A percentile compares a stretch with the other conserved stretches of the same genome.
phyloP scores from a whole-genome alignment of 2,797 vertebrate species.

The Clarias platycephalus region DNA sequence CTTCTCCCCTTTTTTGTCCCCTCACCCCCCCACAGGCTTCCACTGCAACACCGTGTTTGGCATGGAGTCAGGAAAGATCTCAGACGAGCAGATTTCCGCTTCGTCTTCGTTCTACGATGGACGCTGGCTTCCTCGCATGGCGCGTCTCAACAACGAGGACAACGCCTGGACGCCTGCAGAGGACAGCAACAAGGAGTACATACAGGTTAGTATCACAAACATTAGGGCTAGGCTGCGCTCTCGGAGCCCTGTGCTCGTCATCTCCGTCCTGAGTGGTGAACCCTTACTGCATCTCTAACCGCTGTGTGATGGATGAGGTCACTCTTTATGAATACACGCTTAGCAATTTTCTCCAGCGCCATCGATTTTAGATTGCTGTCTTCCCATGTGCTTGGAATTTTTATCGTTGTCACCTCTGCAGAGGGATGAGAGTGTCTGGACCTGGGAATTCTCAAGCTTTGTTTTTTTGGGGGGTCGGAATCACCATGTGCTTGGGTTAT shows the following conservation, averaged over 20 bases:
- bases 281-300: slow-evolving; percentile 42
- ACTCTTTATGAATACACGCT: slow-evolving; percentile 63
- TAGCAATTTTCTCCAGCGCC: slow-evolving; percentile 64
- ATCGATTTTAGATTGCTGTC: slow-evolving; percentile 71
- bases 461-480: slow-evolving; percentile 36
- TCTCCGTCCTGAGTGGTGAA: slow-evolving; percentile 36
- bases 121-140: slow-evolving; percentile 82
- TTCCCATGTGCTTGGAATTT: slow-evolving; percentile 24
- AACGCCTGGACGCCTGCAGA: slow-evolving; percentile 86
- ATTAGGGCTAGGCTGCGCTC: slow-evolving; percentile 23
- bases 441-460: slow-evolving; percentile 27
- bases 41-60: slow-evolving; percentile 83
- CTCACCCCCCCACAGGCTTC: slow-evolving; percentile 61
- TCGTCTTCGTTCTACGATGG: slow-evolving; percentile 77
- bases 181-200: slow-evolving; percentile 84
- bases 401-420: slow-evolving; percentile 1
- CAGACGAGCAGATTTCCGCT: slow-evolving; percentile 83
- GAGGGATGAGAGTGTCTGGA: background rate
- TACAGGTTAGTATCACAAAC: slow-evolving; percentile 73
- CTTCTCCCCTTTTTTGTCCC: background rate
- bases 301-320: slow-evolving; percentile 71
- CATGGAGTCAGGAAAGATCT: slow-evolving; percentile 85
- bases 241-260: slow-evolving; percentile 39
- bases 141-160: slow-evolving; percentile 83
- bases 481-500: slow-evolving; percentile 16